Base-by-base conservation (phyloP, 2,113 vertebrate species). In the Poeciliopsis retropinna region DNA sequence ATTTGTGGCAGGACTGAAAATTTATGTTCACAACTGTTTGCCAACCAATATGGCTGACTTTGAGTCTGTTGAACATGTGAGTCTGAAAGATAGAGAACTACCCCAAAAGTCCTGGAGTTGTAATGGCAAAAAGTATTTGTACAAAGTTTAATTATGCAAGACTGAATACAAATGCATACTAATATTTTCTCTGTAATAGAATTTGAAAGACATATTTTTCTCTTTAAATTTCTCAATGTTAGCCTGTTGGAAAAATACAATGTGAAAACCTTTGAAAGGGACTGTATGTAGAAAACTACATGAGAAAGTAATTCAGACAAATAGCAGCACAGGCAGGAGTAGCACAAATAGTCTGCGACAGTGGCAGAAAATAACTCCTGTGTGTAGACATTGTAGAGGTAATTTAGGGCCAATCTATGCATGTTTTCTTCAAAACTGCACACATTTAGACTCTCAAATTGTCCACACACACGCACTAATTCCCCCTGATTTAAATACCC, bases 291-390 rank as follows among this genome's bases (percentile, higher is more conserved):
- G 27, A 61, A 29, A 61, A 61, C 13, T 30, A 67, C 37, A 22
- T 4, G n/a, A 30, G 28, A 84, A 29, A 78, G 44, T 28, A 70
- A 67, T 79, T 72, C 73, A 28, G 25, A 82, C 69, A 66, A 79
- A 69, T 60, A 34, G 34, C 34, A 54, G 19, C 74, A 61, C 67
- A 85, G 66, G 69, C 74, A 80, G 62, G 66, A 78, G 65, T 72
- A 83, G 69, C 63, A 60, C 67, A 25, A 82, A 71, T 70, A 86
- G 77, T 86, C 82, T 86, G 85, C 60, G 62, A 80, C 82, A 79
- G 84, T 14, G 14, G 39, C 12, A 41, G 60, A 90, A 93, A 92
- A 92, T 90, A 93, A 68, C 72, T 72, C 37, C 25, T 75, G 7
- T 80, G 66, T 76, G 65, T 75, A 70, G 76, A 67, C 34, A 54